Evolutionary conservation across 2,888 invertebrate genomes (phyloP).

Genomic region (Argyresthia goedartella): DNA sequence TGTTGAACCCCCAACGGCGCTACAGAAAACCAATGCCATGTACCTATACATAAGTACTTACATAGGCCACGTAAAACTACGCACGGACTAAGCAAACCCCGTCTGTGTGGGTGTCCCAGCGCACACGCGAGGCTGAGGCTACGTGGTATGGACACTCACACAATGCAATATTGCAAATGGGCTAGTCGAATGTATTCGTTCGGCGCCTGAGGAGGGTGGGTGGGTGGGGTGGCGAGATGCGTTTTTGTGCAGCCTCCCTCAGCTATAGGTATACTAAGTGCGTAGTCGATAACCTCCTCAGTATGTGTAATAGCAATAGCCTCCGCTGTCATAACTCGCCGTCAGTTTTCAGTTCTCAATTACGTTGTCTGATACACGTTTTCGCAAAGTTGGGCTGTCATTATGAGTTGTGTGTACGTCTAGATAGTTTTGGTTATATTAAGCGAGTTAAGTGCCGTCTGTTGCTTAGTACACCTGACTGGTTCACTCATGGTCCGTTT

Average conservation of each 20-base stretch:
- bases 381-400: slow-evolving; percentile 2
- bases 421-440: slow-evolving; percentile 48
- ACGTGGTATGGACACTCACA: slow-evolving; percentile 50
- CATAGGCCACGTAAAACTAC: slow-evolving; percentile 46
- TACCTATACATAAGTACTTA: slow-evolving; percentile 29
- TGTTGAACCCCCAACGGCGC: slow-evolving; percentile 56
- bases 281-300: slow-evolving; percentile 46
- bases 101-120: slow-evolving; percentile 31
- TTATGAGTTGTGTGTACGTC: slow-evolving; percentile 10
- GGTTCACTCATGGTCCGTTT: slow-evolving; percentile 51
- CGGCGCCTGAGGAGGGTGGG: slow-evolving; percentile 43
- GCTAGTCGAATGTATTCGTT: slow-evolving; percentile 69
- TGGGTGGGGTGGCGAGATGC: slow-evolving; percentile 53
- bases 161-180: slow-evolving; percentile 67
- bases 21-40: slow-evolving; percentile 66
- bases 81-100: slow-evolving; percentile 59
- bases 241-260: slow-evolving; percentile 59
- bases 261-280: slow-evolving; percentile 53
- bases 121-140: slow-evolving; percentile 20
- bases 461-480: slow-evolving; percentile 44
- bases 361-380: slow-evolving; percentile 12
- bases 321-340: slow-evolving; percentile 7
- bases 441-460: slow-evolving; percentile 45
- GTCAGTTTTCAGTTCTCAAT: slow-evolving; percentile 14
- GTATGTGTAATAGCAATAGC: slow-evolving; percentile 8